These are phyloP conservation scores for Noctua janthina DNA, from an alignment of 2,888 invertebrate genomes.

Conservation along the genomic window DNA sequence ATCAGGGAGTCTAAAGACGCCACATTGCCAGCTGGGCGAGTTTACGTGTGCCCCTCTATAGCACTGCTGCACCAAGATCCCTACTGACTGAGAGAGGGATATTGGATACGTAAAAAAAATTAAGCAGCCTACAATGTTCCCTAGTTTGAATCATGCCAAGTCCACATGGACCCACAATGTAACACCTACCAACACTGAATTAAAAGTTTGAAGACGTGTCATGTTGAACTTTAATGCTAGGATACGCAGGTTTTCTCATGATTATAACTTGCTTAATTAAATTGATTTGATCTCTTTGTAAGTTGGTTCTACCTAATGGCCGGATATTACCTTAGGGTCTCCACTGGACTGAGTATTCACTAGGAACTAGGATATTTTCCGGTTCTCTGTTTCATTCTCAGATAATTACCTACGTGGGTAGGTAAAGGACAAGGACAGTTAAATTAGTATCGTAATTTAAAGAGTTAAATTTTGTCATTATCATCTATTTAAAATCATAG, in stretches of 20 bases:
- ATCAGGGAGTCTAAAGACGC: not conserved
- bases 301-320: too few relatives aligned
- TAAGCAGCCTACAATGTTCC: too few relatives aligned
- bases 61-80: not conserved
- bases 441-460: not conserved
- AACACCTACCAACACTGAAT: too few relatives aligned
- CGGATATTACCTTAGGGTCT: too few relatives aligned
- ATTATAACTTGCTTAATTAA: not conserved
- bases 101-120: not conserved
- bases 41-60: not conserved
- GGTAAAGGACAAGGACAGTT: constrained; percentile 1
- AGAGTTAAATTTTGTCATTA: constrained; percentile 18
- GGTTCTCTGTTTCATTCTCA: not conserved
- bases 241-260: not conserved
- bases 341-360: not conserved
- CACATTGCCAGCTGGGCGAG: not conserved
- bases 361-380: not conserved
- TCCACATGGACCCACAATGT: not conserved
- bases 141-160: not conserved
- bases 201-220: not conserved
- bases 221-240: not conserved
- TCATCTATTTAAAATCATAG: constrained; percentile 37
- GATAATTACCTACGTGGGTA: not conserved
- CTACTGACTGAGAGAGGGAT: not conserved
- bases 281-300: not conserved